Evolutionary conservation across 2,888 invertebrate species (phyloP), one percentile per base, ranked within the genome.

Genomic region (Drosophila cracens): DNA sequence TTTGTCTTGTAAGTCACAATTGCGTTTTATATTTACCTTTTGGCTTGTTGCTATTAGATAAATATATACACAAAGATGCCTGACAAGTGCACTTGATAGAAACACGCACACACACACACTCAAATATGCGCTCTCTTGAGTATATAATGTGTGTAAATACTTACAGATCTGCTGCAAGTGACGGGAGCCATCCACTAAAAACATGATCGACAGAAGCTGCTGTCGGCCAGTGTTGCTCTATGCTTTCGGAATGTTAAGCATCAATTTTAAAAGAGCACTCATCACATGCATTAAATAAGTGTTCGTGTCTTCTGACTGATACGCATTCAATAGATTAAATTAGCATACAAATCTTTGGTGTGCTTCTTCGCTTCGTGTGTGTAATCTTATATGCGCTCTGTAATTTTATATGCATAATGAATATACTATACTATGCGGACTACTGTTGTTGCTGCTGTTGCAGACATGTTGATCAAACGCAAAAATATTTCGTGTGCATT

Each of bases 301-400:
- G 51, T 58, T 34, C 40, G 34, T 52, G 51, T 58, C 43, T 29
- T 18, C 36, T 27, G 46, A 38, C 27, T 27, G 56, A n/a, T 33
- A 29, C n/a, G 8, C 57, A 58, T 29, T 62, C 16, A 29, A 58
- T 61, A 57, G 57, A 54, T 59, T 34, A 43, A 73, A 68, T 69
- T 62, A 57, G 48, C 56, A 54, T 56, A 57, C n/a, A 59, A 36
- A 49, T 74, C 43, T 34, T 59, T 62, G 58, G 29, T 53, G 52
- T 27, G 51, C 60, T 74, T 48, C 57, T 76, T 51, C 36, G 36
- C 56, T 59, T 48, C 59, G 48, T 31, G 18, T 51, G 25, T 57
- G 90, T 83, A 86, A 86, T 76, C 61, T 89, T 81, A 89, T 83
- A 85, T 70, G 58, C 21, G 46, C n/a, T 25, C 21, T 82, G 84